Evolutionary conservation across 2,888 invertebrate genomes (phyloP).

Genomic region (Drosophila colorata): DNA sequence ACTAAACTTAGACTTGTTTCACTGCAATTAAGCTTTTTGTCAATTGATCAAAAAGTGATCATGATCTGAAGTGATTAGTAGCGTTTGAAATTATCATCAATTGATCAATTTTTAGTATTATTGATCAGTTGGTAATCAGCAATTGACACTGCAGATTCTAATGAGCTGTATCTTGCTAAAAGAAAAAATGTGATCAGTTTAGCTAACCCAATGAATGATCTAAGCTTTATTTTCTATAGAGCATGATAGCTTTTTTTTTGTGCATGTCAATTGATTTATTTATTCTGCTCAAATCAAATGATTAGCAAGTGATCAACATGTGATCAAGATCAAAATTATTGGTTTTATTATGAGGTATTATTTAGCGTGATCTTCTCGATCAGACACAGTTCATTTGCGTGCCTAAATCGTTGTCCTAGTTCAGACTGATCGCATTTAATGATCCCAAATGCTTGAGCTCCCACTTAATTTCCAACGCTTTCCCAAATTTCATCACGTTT

Average conservation of each 20-base stretch:
- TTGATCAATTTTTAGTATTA: not conserved
- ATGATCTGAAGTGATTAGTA: not conserved
- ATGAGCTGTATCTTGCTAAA: no score
- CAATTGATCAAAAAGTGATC: not conserved
- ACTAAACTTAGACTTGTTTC: not conserved
- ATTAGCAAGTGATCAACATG: no score
- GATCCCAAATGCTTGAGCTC: not conserved
- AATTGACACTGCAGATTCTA: no score
- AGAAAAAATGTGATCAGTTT: no score
- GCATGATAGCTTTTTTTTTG: no score
- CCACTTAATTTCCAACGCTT: not conserved
- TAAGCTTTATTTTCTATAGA: no score
- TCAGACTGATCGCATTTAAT: conserved; percentile 1
- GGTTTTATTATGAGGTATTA: not conserved
- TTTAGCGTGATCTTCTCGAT: not conserved
- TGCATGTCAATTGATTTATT: no score
- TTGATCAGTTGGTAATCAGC: no score
- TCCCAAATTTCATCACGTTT: conserved; percentile 9
- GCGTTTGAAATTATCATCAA: not conserved
- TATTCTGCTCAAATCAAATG: no score
- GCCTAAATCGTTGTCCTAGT: conserved; percentile 11
- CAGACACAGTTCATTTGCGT: not conserved
- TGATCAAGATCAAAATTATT: not conserved
- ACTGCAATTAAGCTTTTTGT: not conserved
- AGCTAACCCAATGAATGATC: no score